Percentiles rank a stretch among this genome's conserved stretches.
Conservation (phyloP, 2,113 vertebrate genomes). For the Scortum barcoo region DNA sequence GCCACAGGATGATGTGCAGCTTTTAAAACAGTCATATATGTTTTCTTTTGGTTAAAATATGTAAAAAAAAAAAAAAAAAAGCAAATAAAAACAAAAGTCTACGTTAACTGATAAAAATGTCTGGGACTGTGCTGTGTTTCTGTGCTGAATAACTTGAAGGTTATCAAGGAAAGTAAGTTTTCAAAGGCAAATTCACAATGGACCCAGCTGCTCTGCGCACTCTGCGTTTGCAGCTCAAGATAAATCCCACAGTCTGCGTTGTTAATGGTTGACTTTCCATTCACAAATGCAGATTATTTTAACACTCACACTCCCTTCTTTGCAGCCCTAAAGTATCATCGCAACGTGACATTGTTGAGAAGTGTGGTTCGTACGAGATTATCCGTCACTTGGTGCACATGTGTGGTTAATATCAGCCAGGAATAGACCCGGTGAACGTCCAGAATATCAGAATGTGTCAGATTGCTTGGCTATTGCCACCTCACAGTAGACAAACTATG, state of each 20-base stretch:
- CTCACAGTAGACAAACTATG: constrained; percentile 57
- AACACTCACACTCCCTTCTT: neutral
- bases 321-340: neutral
- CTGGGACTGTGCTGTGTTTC: neutral
- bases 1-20: neutral
- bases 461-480: constrained; percentile 12
- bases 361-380: neutral
- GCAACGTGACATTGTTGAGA: neutral
- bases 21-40: neutral
- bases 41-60: neutral
- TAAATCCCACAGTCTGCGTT: no score
- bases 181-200: neutral
- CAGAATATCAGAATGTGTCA: constrained; percentile 34
- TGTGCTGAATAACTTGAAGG: neutral
- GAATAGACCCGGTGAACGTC: constrained; percentile 32
- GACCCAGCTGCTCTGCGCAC: no score
- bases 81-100: neutral
- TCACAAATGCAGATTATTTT: neutral
- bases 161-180: neutral
- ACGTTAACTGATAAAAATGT: neutral
- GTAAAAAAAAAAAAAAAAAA: neutral
- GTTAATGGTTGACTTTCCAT: no score
- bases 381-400: neutral
- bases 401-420: constrained; percentile 16
- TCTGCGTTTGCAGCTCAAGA: no score